Evolutionary conservation across 2,888 invertebrate genomes (phyloP).

Genomic region (Caenorhabditis parvicauda): DNA sequence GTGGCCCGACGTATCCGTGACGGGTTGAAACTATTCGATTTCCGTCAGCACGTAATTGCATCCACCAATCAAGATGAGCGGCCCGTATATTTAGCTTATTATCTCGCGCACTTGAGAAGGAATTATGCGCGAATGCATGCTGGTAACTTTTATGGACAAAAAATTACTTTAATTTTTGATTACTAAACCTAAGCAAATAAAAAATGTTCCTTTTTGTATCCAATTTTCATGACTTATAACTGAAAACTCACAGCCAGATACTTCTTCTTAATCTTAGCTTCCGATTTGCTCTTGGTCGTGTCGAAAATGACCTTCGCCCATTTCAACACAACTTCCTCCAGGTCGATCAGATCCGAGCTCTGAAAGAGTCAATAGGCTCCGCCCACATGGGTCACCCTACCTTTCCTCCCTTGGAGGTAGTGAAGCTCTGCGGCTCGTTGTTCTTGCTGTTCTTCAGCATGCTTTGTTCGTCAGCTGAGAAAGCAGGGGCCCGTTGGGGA

Average conservation of each 20-base stretch:
- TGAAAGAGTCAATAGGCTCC: not conserved
- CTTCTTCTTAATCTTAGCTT: constrained; percentile 49
- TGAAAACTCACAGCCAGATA: constrained; percentile 33
- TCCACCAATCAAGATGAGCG: no score
- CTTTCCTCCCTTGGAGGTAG: constrained; percentile 26
- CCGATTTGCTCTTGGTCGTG: constrained; percentile 61
- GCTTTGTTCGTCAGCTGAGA: constrained; percentile 30
- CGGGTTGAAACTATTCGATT: no score
- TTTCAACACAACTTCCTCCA: constrained; percentile 58
- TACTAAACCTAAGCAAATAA: no score
- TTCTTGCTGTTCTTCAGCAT: constrained; percentile 26
- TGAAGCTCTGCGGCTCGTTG: constrained; percentile 38
- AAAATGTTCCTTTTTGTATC: no score
- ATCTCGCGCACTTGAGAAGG: no score
- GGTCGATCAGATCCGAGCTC: constrained; percentile 36
- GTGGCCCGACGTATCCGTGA: no score
- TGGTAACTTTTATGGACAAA: no score
- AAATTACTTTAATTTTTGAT: no score
- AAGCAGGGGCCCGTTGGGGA: constrained; percentile 27
- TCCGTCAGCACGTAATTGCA: no score
- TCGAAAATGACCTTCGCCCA: constrained; percentile 64
- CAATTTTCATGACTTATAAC: not conserved
- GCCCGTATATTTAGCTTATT: no score
- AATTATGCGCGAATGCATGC: no score
- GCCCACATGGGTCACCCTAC: no score